phyloP scores from a whole-genome alignment of 2,113 vertebrate genomes.

The Megaceryle torquata region DNA sequence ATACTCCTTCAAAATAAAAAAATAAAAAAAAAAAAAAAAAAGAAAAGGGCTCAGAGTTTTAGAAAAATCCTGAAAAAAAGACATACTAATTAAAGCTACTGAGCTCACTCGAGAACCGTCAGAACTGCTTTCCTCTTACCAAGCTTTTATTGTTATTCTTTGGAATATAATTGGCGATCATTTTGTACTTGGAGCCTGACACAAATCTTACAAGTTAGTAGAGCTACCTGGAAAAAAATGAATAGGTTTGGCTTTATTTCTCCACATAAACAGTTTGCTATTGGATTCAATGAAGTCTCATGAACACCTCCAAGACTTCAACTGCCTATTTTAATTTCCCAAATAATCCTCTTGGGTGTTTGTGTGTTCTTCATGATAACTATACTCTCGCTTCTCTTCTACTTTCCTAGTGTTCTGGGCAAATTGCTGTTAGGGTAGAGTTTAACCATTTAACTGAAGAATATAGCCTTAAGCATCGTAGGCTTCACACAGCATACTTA shows the following conservation, averaged over 20 bases:
- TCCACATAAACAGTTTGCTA: background rate
- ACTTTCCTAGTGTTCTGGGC: background rate
- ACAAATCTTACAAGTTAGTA: background rate
- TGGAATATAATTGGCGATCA: background rate
- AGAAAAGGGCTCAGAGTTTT: background rate
- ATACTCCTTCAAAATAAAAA: background rate
- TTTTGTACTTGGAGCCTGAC: conserved; percentile 23
- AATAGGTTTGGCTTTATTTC: background rate
- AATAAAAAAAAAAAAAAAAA: background rate
- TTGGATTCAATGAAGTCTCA: background rate
- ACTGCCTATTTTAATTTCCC: background rate
- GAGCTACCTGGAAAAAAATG: background rate
- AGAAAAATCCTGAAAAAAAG: background rate
- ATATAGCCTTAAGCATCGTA: background rate
- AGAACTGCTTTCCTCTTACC: background rate
- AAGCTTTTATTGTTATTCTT: conserved; percentile 23
- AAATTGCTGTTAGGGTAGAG: background rate
- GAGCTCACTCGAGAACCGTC: background rate
- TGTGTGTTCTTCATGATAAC: background rate
- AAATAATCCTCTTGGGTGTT: background rate
- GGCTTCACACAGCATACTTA: background rate
- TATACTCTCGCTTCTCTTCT: background rate
- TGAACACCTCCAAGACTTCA: background rate
- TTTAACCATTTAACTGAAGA: conserved; percentile 4
- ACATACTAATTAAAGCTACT: background rate